Evolutionary conservation across 2,797 vertebrate genomes (phyloP), one percentile per base, ranked within the genome.

Genomic region (Caiman crocodilus): DNA sequence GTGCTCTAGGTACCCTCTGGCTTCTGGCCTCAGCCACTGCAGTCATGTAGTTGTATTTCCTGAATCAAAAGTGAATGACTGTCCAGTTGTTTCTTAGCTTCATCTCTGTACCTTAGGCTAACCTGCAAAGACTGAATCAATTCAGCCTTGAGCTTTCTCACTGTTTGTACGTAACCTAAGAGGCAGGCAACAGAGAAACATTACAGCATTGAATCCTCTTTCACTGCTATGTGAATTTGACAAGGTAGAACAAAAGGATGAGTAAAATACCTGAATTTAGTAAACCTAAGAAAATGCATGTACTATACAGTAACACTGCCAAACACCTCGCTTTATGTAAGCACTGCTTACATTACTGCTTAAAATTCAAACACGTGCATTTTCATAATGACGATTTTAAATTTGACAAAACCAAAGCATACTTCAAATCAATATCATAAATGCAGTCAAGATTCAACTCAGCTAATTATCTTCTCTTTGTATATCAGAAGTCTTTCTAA

Each of bases 141-240:
- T 90, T 89, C 82, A 79, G 28, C 42, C 42, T 50, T 50, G 42
- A 50, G 42, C 42, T 50, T 50, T 50, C 11, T 50, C 3, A 50
- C 42, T 10, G 42, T 50, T 10, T 50, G 42, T 50, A 50, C 10
- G 10, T 50, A 50, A 10, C 42, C 42, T 50, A 50, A 50, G 42
- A 50, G 42, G 42, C 42, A 50, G 42, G 42, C 42, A 50, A 50
- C 90, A 94, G 87, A 94, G 81, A 85, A 93, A 91, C 6, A 87
- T 8, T 28, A 77, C 58, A 56, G 60, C 82, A 83, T 6, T 2
- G 5, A 77, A 89, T 91, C 90, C 77, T 77, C 59, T 50, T 50
- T 50, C 42, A 76, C 30, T 42, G 85, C 35, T 79, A 93, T 73
- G 25, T 87, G 63, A 79, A 89, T 7, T 82, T 73, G 76, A 84